These are phyloP conservation scores for Brachyhypopomus gauderio DNA, from an alignment of 2,113 vertebrate genomes.

Conservation along the genomic window DNA sequence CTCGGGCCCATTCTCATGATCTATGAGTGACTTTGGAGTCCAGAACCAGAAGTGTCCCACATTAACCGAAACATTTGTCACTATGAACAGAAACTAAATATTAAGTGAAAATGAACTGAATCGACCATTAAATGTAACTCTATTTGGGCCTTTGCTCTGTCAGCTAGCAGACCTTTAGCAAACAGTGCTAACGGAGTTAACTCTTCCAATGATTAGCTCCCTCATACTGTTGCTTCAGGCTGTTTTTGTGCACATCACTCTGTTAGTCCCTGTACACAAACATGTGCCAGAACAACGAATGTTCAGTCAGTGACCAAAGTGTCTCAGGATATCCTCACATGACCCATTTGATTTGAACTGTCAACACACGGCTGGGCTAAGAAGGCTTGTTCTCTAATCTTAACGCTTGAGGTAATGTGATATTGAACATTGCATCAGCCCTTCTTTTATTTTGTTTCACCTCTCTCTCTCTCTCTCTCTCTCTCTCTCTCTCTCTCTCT, in stretches of 20 bases:
- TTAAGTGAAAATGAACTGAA: background rate
- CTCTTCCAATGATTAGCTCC: background rate
- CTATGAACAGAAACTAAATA: background rate
- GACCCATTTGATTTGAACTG: constrained; percentile 25
- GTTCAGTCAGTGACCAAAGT: background rate
- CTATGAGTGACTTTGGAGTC: constrained; percentile 3
- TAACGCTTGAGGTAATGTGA: background rate
- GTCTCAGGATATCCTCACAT: constrained; percentile 21
- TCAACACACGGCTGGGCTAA: constrained; percentile 25
- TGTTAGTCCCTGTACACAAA: constrained; percentile 7
- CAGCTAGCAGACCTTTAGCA: background rate
- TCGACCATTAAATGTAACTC: background rate
- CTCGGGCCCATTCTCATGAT: background rate
- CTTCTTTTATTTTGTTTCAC: constrained; percentile 18
- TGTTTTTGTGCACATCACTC: background rate
- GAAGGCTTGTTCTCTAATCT: constrained; percentile 11
- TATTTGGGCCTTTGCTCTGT: background rate
- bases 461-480: background rate
- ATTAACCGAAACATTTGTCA: background rate
- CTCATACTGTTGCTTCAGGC: constrained; percentile 15
- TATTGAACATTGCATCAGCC: background rate
- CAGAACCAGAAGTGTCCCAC: background rate
- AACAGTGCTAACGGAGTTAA: background rate
- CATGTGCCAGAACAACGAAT: constrained; percentile 5
- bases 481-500: no score